Base-by-base conservation (phyloP, 2,797 vertebrate species). In the Danionella dracula region DNA sequence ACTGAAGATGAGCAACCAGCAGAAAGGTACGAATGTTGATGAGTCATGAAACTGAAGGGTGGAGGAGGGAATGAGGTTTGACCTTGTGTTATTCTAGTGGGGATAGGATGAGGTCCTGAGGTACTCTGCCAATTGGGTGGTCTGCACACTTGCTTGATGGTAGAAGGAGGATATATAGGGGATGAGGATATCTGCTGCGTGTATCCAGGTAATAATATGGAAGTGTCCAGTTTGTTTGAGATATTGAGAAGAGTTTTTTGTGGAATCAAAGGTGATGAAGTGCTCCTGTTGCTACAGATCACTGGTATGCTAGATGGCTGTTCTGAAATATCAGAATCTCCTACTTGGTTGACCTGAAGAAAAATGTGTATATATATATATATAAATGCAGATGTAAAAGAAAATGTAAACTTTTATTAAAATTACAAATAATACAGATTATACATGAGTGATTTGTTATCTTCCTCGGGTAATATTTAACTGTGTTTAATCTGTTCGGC, bases 141-240 rank as follows among this genome's bases (percentile, higher is more conserved):
- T 85, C 94, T 83, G 95, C 93, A 84, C 94, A 93, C 89, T 44
- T 93, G 93, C 86, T 94, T 86, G 79, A 93, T 89, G 82, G 95
- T 93, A 79, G 87, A 82, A 0, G 86, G 91, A 0, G 90, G 80
- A 81, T 92, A 95, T 0, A 86, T 54, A 15, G 92, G 0, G 83
- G 87, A 66, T 94, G 87, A 0, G 81, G 89, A 0, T 79, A 93
- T 1, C 86, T 92, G 85, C 0, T 89, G 92, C 0, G 88, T 92
- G 0, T 92, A 91, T 29, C 88, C 82, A 1, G 90, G 82, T 1
- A 91, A 90, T 0, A 85, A 70, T 88, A 8, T 74, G 73, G 32
- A 86, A 89, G 38, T 87, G 77, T 1, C 86, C 85, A 20, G 87
- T 88, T 0, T 27, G 3, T 27, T 3, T 3, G 23, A 6, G 3